These are phyloP conservation scores for Parazoanthus darwini DNA, from an alignment of 92 coral and sea anemone species.

Conservation along the genomic window DNA sequence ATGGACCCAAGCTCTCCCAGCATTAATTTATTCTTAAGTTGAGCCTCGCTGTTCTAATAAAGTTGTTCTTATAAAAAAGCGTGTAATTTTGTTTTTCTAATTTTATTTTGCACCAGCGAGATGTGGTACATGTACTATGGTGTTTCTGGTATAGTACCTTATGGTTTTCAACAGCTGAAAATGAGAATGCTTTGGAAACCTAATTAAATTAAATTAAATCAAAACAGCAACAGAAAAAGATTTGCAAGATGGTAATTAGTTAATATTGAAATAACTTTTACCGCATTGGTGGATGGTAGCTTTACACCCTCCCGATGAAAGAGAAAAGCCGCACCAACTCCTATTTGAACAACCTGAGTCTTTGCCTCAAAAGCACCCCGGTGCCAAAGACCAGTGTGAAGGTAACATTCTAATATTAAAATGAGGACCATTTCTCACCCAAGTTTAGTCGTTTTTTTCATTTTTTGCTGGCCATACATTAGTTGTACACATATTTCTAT, in stretches of 20 bases:
- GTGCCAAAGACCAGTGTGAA: not conserved
- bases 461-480: not conserved
- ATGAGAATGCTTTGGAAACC: not conserved
- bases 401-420: not conserved
- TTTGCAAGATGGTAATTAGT: not conserved
- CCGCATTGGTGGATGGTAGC: not conserved
- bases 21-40: too few relatives aligned
- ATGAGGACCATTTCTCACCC: not conserved
- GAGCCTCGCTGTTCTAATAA: too few relatives aligned
- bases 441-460: not conserved
- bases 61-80: too few relatives aligned
- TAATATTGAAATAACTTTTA: not conserved
- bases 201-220: too few relatives aligned
- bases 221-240: not conserved
- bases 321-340: not conserved
- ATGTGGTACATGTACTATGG: not conserved
- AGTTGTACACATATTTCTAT: not conserved
- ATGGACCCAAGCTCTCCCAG: too few relatives aligned
- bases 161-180: not conserved
- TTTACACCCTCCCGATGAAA: not conserved
- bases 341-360: not conserved
- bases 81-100: too few relatives aligned
- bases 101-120: not conserved
- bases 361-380: not conserved
- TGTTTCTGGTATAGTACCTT: not conserved